phyloP scores from a whole-genome alignment of 1,140 invertebrate species.

The Panagrolaimus sp. region DNA sequence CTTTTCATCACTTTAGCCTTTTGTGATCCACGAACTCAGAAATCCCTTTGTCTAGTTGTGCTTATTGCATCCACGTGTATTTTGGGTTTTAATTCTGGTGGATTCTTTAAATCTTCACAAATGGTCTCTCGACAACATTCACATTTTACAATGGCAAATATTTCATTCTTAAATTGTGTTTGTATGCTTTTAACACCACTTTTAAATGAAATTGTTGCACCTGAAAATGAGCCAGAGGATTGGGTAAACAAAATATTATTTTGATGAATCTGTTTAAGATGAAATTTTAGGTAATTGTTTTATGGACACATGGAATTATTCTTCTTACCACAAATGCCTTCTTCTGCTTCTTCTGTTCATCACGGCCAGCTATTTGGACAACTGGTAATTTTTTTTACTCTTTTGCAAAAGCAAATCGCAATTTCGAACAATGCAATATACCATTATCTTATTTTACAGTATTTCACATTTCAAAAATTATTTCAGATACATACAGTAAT shows the following conservation, averaged over 20 bases:
- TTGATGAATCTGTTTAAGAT: too few relatives aligned
- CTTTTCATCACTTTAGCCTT: slow-evolving; percentile 49
- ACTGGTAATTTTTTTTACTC: too few relatives aligned
- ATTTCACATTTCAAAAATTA: too few relatives aligned
- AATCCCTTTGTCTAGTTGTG: slow-evolving; percentile 23
- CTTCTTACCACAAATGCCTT: slow-evolving; percentile 45
- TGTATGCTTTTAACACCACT: slow-evolving; percentile 51
- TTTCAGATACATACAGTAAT: neutral
- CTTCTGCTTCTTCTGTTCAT: slow-evolving; percentile 47
- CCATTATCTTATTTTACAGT: too few relatives aligned
- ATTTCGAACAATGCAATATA: too few relatives aligned
- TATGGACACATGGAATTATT: slow-evolving; percentile 49
- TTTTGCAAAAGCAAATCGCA: too few relatives aligned
- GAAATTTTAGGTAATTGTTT: slow-evolving; percentile 28
- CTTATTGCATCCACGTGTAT: slow-evolving; percentile 42
- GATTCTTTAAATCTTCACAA: slow-evolving; percentile 46
- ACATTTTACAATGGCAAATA: slow-evolving; percentile 56
- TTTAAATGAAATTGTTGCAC: slow-evolving; percentile 52
- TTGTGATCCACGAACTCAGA: slow-evolving; percentile 28
- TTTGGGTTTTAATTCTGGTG: slow-evolving; percentile 45
- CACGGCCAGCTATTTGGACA: slow-evolving; percentile 50
- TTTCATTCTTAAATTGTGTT: slow-evolving; percentile 53
- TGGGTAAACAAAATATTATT: neutral
- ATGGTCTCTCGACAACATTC: slow-evolving; percentile 54
- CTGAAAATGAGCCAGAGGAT: slow-evolving; percentile 39